Conservation (phyloP, 2,113 vertebrate genomes). For the Megalops atlanticus region DNA sequence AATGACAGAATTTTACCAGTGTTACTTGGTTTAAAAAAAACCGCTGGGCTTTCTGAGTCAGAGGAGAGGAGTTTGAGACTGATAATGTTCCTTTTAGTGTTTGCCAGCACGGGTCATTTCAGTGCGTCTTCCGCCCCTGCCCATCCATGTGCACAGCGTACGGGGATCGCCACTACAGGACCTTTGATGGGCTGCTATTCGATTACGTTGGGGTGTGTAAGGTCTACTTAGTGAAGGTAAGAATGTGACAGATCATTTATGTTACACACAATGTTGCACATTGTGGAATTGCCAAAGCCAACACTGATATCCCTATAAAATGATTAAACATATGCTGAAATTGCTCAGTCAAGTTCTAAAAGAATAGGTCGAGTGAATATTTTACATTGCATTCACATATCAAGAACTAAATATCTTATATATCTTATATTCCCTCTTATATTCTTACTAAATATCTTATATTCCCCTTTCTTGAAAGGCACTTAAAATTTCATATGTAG, state of each 20-base stretch:
- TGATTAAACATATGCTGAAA: not conserved
- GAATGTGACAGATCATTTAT: conserved; percentile 46
- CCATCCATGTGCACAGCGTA: conserved; percentile 89
- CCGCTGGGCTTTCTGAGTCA: conserved; percentile 31
- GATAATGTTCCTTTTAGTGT: conserved; percentile 68
- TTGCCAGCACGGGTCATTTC: conserved; percentile 87
- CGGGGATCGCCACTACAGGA: conserved; percentile 91
- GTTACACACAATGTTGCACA: not conserved
- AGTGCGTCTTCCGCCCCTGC: conserved; percentile 86
- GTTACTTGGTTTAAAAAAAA: conserved; percentile 51
- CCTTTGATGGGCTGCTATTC: conserved; percentile 88
- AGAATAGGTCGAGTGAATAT: not conserved
- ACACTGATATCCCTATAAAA: not conserved
- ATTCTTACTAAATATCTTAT: no score
- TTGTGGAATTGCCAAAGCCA: not conserved
- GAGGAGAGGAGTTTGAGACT: conserved; percentile 38
- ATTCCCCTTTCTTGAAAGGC: no score
- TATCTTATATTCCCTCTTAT: no score
- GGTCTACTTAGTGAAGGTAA: conserved; percentile 90
- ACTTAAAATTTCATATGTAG: no score
- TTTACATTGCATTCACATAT: not conserved
- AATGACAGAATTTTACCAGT: conserved; percentile 29
- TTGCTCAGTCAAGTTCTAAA: not conserved
- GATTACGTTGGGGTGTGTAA: conserved; percentile 91
- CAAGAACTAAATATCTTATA: not conserved